Evolutionary conservation across 2,797 vertebrate genomes (phyloP).

Genomic region (Galagoides demidoff): DNA sequence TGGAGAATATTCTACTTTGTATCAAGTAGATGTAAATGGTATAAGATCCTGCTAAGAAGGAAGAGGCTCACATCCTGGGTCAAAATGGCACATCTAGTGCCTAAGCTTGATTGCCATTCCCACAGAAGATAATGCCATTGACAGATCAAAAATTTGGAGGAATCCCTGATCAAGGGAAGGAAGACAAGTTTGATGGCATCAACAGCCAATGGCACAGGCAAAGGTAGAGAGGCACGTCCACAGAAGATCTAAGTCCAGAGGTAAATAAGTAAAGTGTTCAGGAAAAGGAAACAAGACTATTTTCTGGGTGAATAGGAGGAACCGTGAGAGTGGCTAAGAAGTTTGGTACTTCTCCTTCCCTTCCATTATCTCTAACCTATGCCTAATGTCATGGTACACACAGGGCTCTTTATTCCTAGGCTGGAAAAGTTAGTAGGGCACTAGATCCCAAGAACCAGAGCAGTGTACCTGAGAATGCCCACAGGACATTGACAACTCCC

Average conservation of each 20-base stretch:
- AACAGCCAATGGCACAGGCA: neutral
- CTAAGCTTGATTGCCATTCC: neutral
- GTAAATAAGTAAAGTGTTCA: neutral
- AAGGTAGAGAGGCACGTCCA: neutral
- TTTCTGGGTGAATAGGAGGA: accelerated
- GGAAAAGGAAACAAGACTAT: neutral
- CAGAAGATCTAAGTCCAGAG: neutral
- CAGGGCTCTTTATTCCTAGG: neutral
- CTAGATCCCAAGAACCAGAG: neutral
- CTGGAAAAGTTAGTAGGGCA: neutral
- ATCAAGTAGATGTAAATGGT: neutral
- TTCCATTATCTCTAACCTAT: neutral
- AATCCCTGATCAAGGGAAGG: neutral
- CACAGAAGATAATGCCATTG: neutral
- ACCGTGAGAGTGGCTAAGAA: neutral
- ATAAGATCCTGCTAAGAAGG: neutral
- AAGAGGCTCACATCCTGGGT: neutral
- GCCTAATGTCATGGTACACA: neutral
- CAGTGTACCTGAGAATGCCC: neutral
- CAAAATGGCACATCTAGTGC: neutral
- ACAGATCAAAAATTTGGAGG: neutral
- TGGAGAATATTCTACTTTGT: neutral
- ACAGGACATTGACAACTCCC: neutral
- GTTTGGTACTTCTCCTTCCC: neutral
- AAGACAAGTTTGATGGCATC: neutral